phyloP scores from a whole-genome alignment of 1,140 invertebrate genomes.

The Cydia splendana region DNA sequence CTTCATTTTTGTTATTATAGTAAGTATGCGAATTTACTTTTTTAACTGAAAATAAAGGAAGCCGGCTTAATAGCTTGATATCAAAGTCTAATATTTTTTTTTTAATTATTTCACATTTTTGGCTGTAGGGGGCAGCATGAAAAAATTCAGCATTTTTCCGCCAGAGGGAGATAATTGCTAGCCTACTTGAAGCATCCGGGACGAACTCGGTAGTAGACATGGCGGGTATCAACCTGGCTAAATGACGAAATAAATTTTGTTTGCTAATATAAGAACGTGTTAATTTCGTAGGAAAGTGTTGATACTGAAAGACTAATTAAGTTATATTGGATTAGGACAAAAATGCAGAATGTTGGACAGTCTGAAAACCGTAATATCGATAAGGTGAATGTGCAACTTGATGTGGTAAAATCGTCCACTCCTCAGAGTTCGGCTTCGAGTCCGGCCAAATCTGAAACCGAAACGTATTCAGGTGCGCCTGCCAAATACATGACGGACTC shows the following conservation, averaged over 20 bases:
- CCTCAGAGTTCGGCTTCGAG: conserved; percentile 79
- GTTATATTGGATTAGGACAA: conserved; percentile 85
- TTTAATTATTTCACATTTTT: conserved; percentile 55
- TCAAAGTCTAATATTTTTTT: not conserved
- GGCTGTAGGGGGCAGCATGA: conserved; percentile 64
- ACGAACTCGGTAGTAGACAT: conserved; percentile 83
- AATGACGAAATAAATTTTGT: conserved; percentile 83
- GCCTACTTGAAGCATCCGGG: conserved; percentile 81
- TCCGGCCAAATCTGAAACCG: conserved; percentile 88
- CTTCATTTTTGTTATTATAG: not conserved
- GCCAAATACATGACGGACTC: conserved; percentile 93
- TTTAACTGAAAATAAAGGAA: not conserved
- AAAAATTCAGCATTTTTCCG: conserved; percentile 63
- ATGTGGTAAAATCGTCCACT: conserved; percentile 81
- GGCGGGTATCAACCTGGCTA: conserved; percentile 86
- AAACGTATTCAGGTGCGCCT: conserved; percentile 87
- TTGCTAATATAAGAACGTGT: conserved; percentile 79
- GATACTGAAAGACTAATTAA: conserved; percentile 78
- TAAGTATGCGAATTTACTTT: not conserved
- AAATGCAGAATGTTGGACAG: conserved; percentile 94
- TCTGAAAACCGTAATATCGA: conserved; percentile 89
- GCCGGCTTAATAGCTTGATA: not conserved
- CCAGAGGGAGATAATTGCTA: conserved; percentile 78
- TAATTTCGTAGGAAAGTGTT: conserved; percentile 80
- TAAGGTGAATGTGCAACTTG: conserved; percentile 83